Conservation (phyloP, 2,888 invertebrate species). For the Tinea semifulvella region DNA sequence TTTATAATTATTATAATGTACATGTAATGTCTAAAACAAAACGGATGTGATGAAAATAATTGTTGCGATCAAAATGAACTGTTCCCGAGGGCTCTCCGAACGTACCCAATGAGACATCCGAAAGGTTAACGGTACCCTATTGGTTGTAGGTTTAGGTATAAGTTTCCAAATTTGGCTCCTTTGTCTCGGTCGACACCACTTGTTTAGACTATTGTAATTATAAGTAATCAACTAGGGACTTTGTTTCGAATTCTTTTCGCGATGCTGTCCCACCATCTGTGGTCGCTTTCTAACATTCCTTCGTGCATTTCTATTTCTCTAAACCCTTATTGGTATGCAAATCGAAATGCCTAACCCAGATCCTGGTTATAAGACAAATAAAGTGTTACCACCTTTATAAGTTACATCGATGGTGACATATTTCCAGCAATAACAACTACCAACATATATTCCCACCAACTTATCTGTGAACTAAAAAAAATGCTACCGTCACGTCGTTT, state of each 20-base stretch:
- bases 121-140: conserved; percentile 3
- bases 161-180: not conserved
- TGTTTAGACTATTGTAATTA: conserved; percentile 55
- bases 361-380: too few species aligned
- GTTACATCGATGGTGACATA: too few species aligned
- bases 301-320: conserved; percentile 32
- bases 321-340: conserved; percentile 2
- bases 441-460: too few species aligned
- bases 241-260: conserved; percentile 37
- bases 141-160: conserved; percentile 3
- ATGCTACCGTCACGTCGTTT: too few species aligned
- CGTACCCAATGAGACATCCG: conserved; percentile 1
- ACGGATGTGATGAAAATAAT: too few species aligned
- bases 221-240: conserved; percentile 55
- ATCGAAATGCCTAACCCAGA: not conserved
- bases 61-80: too few species aligned
- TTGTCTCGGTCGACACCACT: conserved; percentile 35
- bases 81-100: too few species aligned
- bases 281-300: conserved; percentile 54
- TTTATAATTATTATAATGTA: too few species aligned
- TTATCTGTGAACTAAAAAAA: too few species aligned
- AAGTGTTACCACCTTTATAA: too few species aligned
- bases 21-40: too few species aligned
- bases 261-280: conserved; percentile 46
- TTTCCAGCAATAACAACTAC: too few species aligned